A percentile compares a stretch with the other conserved stretches of the same genome.
Evolutionary conservation across 2,797 vertebrate genomes (phyloP).

Genomic region (Peromyscus nudipes): DNA sequence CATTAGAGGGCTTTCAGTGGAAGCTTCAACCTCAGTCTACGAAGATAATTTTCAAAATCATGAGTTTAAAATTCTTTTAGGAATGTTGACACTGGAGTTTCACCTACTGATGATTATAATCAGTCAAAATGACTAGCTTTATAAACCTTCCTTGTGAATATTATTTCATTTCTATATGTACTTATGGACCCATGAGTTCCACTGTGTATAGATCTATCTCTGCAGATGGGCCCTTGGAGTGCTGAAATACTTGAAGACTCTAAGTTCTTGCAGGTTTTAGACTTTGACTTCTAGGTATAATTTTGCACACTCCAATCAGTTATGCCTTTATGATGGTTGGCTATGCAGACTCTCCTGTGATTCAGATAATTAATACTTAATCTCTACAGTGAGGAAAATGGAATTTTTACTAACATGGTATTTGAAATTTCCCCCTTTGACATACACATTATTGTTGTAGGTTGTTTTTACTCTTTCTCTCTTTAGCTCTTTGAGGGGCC

Average conservation of each 20-base stretch:
- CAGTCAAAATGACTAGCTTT: neutral
- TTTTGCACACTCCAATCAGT: neutral
- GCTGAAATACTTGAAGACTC: neutral
- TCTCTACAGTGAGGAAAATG: neutral
- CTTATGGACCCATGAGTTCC: neutral
- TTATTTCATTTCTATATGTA: neutral
- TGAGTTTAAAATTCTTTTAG: slow-evolving; percentile 5
- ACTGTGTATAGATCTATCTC: neutral
- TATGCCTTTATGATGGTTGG: neutral
- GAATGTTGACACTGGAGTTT: neutral
- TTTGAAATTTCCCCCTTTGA: neutral
- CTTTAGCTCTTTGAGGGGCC: too few species aligned
- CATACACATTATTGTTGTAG: neutral
- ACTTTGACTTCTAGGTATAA: neutral
- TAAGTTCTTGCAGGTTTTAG: neutral
- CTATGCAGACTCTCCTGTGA: neutral
- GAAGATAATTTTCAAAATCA: neutral
- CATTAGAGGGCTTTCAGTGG: neutral
- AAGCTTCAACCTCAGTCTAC: neutral
- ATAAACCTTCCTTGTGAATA: neutral
- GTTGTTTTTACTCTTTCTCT: too few species aligned
- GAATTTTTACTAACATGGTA: neutral
- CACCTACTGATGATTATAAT: neutral
- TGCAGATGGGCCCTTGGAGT: neutral
- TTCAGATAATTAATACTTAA: neutral